Evolutionary conservation across 2,888 invertebrate species (phyloP).

Genomic region (Labia minor): DNA sequence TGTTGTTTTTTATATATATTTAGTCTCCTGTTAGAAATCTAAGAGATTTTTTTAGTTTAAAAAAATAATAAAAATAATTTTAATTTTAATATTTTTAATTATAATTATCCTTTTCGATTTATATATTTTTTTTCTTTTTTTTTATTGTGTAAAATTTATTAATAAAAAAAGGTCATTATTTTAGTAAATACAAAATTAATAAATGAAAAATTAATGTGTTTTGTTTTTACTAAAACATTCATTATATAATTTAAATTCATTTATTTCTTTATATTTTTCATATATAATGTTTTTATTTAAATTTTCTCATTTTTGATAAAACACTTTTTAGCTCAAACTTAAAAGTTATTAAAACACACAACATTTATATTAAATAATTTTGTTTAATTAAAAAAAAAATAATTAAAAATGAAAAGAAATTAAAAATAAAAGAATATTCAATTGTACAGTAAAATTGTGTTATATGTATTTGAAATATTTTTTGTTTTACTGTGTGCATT

Average conservation of each 20-base stretch:
- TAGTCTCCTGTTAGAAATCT: neutral
- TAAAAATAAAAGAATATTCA: neutral
- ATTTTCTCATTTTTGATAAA: neutral
- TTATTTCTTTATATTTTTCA: neutral
- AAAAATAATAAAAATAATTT: slow-evolving; percentile 4
- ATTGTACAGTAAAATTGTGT: slow-evolving; percentile 7
- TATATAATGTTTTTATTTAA: slow-evolving; percentile 2
- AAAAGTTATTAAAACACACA: slow-evolving; percentile 1
- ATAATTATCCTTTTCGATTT: too few species aligned
- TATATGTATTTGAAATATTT: neutral
- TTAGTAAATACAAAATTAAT: neutral
- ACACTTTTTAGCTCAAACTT: slow-evolving; percentile 9
- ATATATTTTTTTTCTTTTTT: neutral
- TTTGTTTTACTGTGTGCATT: slow-evolving; percentile 7
- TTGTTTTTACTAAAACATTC: neutral
- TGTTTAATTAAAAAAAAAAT: slow-evolving; percentile 13
- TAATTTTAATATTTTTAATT: neutral
- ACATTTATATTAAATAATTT: slow-evolving; percentile 13
- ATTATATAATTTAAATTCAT: neutral
- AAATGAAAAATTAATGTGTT: neutral
- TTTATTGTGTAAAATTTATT: neutral
- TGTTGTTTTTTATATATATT: neutral
- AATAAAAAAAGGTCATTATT: neutral
- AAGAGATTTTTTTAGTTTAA: neutral
- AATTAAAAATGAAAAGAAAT: neutral